Conservation (phyloP, 1,140 invertebrate genomes). For the Kradibia gibbosae region DNA sequence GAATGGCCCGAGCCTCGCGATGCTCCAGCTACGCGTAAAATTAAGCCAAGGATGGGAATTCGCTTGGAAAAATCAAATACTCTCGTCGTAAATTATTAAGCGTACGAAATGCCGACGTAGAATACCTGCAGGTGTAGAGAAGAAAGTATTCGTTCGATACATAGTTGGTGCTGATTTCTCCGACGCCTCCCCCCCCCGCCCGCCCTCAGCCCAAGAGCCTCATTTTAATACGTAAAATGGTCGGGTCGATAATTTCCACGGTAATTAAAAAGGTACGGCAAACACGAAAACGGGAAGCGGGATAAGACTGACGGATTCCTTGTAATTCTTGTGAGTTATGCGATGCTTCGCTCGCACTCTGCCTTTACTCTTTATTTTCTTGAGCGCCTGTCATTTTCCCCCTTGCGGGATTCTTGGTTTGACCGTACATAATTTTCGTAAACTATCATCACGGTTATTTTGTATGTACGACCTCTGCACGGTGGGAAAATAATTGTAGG, state of each 20-base stretch:
- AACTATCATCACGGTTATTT: neutral
- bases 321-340: neutral
- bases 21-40: too few species aligned
- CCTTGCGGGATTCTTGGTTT: neutral
- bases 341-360: neutral
- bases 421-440: neutral
- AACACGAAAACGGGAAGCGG: neutral
- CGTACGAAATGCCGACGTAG: too few species aligned
- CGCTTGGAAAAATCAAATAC: too few species aligned
- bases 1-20: too few species aligned
- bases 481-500: constrained; percentile 3
- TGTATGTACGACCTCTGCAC: neutral
- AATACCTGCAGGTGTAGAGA: too few species aligned
- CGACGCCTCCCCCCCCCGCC: too few species aligned
- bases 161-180: too few species aligned
- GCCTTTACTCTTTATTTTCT: neutral
- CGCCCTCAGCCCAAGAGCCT: too few species aligned
- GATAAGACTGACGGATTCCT: neutral
- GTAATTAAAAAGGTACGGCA: neutral
- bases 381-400: neutral
- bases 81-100: too few species aligned
- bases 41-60: too few species aligned
- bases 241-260: neutral
- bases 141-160: too few species aligned
- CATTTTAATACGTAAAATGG: too few species aligned